Percentiles rank a stretch among this genome's conserved stretches.
These are phyloP conservation scores for Diorhabda carinulata DNA, from an alignment of 1,140 invertebrate species.

Conservation along the genomic window DNA sequence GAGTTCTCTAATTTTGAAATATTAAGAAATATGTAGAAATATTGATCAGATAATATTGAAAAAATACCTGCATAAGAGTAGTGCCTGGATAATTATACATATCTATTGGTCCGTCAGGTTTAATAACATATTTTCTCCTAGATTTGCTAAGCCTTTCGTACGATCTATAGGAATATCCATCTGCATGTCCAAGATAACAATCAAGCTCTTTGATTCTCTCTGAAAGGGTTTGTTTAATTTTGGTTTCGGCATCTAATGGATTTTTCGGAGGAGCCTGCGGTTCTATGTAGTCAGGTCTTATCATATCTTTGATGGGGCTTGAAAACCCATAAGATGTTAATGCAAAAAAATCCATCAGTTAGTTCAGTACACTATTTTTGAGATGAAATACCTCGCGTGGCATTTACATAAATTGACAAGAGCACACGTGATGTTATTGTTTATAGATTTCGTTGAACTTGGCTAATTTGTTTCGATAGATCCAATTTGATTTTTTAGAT, in stretches of 20 bases:
- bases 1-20: too few relatives aligned
- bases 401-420: too few relatives aligned
- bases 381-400: too few relatives aligned
- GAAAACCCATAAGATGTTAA: constrained; percentile 30
- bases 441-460: too few relatives aligned
- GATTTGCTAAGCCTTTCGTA: constrained; percentile 31
- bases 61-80: constrained; percentile 30
- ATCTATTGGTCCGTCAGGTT: constrained; percentile 32
- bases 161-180: constrained; percentile 40
- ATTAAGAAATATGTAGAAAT: too few relatives aligned
- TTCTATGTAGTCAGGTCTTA: constrained; percentile 35
- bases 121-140: constrained; percentile 33
- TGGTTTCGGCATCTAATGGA: constrained; percentile 6
- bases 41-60: too few relatives aligned
- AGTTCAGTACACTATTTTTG: not conserved
- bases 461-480: too few relatives aligned
- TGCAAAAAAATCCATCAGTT: constrained; percentile 38
- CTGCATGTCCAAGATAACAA: constrained; percentile 35
- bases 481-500: too few relatives aligned
- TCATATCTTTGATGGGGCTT: constrained; percentile 36
- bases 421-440: too few relatives aligned
- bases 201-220: constrained; percentile 36
- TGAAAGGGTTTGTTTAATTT: constrained; percentile 24
- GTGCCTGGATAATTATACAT: constrained; percentile 37
- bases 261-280: constrained; percentile 22